Evolutionary conservation across 2,888 invertebrate genomes (phyloP).

Genomic region (Cerastis leucographa): DNA sequence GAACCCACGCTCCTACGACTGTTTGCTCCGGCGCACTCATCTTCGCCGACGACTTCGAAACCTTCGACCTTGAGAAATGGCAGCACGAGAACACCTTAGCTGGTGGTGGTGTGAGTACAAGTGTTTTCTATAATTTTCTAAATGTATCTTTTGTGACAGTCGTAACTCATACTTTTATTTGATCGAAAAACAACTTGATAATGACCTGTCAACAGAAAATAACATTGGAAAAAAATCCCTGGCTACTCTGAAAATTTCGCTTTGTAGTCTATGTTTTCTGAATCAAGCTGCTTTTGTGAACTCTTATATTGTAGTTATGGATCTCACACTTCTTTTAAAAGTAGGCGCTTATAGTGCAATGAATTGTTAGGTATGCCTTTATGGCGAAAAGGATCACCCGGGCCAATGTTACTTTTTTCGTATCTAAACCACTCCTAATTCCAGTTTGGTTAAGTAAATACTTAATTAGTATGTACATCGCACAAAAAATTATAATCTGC

Average conservation of each 20-base stretch:
- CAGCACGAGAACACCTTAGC: constrained; percentile 92
- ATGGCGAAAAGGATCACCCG: neutral
- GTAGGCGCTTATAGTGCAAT: neutral
- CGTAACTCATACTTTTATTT: neutral
- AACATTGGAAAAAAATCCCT: neutral
- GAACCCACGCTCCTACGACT: constrained; percentile 84
- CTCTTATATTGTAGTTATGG: neutral
- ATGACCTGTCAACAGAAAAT: neutral
- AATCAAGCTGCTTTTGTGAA: neutral
- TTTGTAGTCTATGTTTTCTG: neutral
- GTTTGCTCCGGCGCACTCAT: constrained; percentile 91
- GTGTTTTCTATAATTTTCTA: neutral
- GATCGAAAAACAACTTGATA: neutral
- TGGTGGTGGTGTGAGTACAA: constrained; percentile 91
- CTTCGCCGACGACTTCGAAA: constrained; percentile 91
- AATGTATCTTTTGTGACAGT: neutral
- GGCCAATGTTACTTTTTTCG: neutral
- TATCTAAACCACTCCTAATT: neutral
- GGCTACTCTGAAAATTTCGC: neutral
- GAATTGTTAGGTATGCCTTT: neutral
- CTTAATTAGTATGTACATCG: neutral
- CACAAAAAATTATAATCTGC: neutral
- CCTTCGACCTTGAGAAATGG: constrained; percentile 91
- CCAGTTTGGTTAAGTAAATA: neutral
- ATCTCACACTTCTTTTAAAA: neutral